phyloP scores from a whole-genome alignment of 2,113 vertebrate species.

The Pao palembangensis region DNA sequence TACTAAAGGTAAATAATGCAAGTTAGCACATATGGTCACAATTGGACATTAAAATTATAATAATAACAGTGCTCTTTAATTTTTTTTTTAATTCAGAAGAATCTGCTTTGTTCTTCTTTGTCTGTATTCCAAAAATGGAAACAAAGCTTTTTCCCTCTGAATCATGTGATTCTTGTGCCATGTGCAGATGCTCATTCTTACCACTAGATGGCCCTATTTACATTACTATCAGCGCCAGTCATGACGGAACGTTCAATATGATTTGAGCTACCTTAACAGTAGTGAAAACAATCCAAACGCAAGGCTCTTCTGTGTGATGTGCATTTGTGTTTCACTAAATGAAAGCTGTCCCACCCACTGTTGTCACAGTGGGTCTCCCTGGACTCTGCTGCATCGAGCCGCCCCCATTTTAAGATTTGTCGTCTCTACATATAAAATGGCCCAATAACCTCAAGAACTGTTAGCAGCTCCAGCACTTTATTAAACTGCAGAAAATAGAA shows the following conservation, averaged over 20 bases:
- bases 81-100: not conserved
- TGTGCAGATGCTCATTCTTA: not conserved
- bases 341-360: not conserved
- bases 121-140: slow-evolving; percentile 30
- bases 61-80: too few species aligned
- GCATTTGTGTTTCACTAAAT: slow-evolving; percentile 2
- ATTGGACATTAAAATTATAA: too few species aligned
- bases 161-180: slow-evolving; percentile 11
- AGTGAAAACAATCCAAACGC: not conserved
- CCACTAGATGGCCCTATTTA: slow-evolving; percentile 73
- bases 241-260: not conserved
- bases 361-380: slow-evolving; percentile 1
- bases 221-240: slow-evolving; percentile 17
- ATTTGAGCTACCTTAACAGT: not conserved
- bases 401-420: slow-evolving; percentile 33
- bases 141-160: slow-evolving; percentile 3
- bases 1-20: slow-evolving; percentile 66
- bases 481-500: slow-evolving; percentile 3
- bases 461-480: slow-evolving; percentile 49
- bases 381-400: slow-evolving; percentile 21
- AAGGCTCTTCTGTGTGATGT: not conserved
- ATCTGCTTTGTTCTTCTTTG: slow-evolving; percentile 7
- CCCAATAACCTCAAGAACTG: slow-evolving; percentile 44
- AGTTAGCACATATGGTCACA: not conserved
- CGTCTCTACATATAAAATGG: slow-evolving; percentile 44